Conservation (phyloP, 2,888 invertebrate species). For the Antheraea assamensis region DNA sequence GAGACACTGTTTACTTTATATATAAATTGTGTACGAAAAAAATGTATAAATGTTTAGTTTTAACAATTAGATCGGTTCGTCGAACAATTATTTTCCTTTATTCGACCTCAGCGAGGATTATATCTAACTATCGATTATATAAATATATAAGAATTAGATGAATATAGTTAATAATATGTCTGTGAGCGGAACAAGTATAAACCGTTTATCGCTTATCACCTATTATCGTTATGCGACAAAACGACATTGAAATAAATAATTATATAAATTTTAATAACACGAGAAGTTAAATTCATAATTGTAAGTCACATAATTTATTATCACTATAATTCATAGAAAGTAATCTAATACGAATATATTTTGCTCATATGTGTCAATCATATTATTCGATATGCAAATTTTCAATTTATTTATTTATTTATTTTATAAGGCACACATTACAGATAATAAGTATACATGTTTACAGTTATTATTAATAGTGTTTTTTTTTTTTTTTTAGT, state of each 20-base stretch:
- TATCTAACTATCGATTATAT: neutral
- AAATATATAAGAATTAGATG: neutral
- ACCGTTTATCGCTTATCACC: neutral
- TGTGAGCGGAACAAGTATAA: neutral
- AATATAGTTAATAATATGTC: neutral
- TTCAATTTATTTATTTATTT: too few species aligned
- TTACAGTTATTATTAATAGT: too few species aligned
- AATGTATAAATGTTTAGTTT: neutral
- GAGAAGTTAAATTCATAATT: neutral
- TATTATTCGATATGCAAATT: too few species aligned
- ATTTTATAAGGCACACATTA: too few species aligned
- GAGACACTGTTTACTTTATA: too few species aligned
- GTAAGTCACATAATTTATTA: neutral
- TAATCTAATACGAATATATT: too few species aligned
- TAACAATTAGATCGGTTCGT: neutral
- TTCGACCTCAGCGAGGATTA: neutral
- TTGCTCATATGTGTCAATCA: too few species aligned
- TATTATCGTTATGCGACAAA: neutral
- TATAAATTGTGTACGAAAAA: too few species aligned
- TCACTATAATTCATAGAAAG: neutral
- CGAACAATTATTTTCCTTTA: neutral
- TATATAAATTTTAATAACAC: neutral
- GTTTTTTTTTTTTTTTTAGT: too few species aligned
- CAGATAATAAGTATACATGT: too few species aligned
- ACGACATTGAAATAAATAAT: neutral